Evolutionary conservation across 2,797 vertebrate genomes (phyloP), one percentile per base, ranked within the genome.

Genomic region (Netta rufina): DNA sequence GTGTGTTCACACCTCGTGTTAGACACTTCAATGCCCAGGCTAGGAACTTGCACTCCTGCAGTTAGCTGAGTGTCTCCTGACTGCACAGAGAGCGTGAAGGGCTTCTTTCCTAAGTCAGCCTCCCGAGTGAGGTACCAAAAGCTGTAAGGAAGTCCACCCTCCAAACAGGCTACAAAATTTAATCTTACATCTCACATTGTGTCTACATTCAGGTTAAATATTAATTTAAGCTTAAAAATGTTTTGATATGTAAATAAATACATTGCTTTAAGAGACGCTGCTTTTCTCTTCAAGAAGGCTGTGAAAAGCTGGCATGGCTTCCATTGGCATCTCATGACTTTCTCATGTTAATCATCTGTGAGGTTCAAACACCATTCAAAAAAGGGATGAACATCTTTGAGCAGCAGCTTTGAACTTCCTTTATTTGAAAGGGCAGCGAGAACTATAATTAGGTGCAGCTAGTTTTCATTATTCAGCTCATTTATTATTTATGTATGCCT

Each of bases 401-500:
- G 74, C 67, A 79, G 74, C 53, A 88, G 80, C 87, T 95, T 93
- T 96, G 95, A 96, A 89, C 71, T 77, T 79, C 66, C 81, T 83
- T 93, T 93, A 45, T 92, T 84, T 64, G 41, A 87, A 95, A 96
- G 77, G 87, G 57, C 83, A 92, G 36, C 85, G 65, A 56, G 60
- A 90, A 54, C 53, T 90, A 79, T 88, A 95, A 93, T 89, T 92
- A 94, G 95, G 53, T 92, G 60, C 85, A 90, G n/a, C 67, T 88
- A 79, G 32, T 74, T 76, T 66, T 90, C 71, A 51, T 94, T 92
- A 95, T 84, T 82, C 92, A 91, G 64, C 83, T 95, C 67, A 82
- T 96, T 91, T 88, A 92, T 93, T 91, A 93, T 95, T 94, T 90
- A 93, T 94, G 93, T 78, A 92, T 92, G 61, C 79, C 83, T 94